Conservation (phyloP, 1,140 invertebrate genomes). For the Diachasmimorpha longicaudata region DNA sequence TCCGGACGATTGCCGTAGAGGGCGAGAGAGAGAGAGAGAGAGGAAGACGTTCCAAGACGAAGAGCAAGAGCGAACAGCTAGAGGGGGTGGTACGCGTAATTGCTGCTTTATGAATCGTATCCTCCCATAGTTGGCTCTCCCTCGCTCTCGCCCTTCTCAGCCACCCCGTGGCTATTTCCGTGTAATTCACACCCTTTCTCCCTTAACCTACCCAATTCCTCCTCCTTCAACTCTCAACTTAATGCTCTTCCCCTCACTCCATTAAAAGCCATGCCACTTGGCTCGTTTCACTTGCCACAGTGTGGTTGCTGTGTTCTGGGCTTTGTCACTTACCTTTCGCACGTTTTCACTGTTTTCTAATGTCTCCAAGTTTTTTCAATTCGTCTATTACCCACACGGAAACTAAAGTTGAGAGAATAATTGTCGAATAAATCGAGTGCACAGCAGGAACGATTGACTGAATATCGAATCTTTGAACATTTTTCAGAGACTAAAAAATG, state of each 20-base stretch:
- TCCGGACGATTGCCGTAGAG: too few species aligned
- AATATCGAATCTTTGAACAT: too few species aligned
- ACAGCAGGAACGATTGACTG: too few species aligned
- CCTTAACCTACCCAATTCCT: neutral
- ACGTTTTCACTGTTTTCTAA: neutral
- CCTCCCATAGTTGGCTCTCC: slow-evolving; percentile 29
- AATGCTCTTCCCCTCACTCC: slow-evolving; percentile 57
- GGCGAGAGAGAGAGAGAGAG: too few species aligned
- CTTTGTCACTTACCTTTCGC: slow-evolving; percentile 21
- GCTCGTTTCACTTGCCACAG: slow-evolving; percentile 60
- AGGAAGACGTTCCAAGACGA: too few species aligned
- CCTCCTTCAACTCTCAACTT: slow-evolving; percentile 44
- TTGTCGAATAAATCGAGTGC: too few species aligned
- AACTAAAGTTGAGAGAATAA: too few species aligned
- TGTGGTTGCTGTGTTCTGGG: slow-evolving; percentile 33
- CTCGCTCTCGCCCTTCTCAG: slow-evolving; percentile 25
- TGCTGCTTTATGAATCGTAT: slow-evolving; percentile 62
- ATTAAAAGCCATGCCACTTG: slow-evolving; percentile 60
- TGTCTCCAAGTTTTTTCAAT: neutral
- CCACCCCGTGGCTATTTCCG: slow-evolving; percentile 48
- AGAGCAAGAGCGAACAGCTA: neutral
- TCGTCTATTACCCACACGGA: neutral
- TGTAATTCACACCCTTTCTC: slow-evolving; percentile 49
- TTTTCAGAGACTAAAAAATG: too few species aligned
- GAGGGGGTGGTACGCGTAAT: slow-evolving; percentile 45